Conservation (phyloP, 2,113 vertebrate genomes). For the sheep (Ovis aries) region ARS-UI_Ramb_v3.0 NC_056069.1:70636001-70636500, state of each 20-base stretch:
- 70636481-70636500: accelerated
- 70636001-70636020: background rate
- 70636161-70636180: background rate
- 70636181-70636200: background rate
- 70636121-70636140: background rate
- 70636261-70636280: background rate
- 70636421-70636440: background rate
- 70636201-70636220: background rate
- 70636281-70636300: background rate
- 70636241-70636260: background rate
- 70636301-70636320: background rate
- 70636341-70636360: background rate
- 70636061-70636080: accelerated
- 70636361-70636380: accelerated
- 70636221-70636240: background rate
- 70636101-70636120: background rate
- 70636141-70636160: no score
- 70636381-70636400: accelerated
- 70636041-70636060: accelerated
- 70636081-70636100: accelerated
- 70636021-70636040: background rate
- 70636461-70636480: no score
- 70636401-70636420: background rate
- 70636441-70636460: background rate
- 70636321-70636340: accelerated